Percentiles rank a stretch among this genome's conserved stretches.
phyloP scores from a whole-genome alignment of 2,888 invertebrate species.

The Gari tellinella region DNA sequence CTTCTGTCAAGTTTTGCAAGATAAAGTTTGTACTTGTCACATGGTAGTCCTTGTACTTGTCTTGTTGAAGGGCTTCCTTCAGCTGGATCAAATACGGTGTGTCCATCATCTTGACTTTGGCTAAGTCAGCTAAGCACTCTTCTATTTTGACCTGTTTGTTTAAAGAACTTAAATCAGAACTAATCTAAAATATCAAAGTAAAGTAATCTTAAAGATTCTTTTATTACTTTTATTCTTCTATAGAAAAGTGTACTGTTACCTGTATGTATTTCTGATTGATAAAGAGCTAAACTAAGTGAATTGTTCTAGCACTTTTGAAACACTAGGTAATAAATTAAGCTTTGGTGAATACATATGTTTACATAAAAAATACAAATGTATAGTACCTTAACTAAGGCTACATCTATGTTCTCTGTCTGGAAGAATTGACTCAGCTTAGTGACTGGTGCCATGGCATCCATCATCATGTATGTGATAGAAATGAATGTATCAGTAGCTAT shows the following conservation, averaged over 20 bases:
- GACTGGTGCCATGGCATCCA: constrained; percentile 54
- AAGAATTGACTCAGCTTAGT: constrained; percentile 48
- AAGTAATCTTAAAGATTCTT: no score
- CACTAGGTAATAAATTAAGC: no score
- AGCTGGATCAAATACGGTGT: constrained; percentile 10
- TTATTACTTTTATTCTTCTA: no score
- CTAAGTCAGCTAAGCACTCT: constrained; percentile 23
- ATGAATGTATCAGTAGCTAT: constrained; percentile 35
- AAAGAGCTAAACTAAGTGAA: no score
- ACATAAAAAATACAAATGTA: no score
- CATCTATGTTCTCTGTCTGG: constrained; percentile 54
- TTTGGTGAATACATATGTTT: no score
- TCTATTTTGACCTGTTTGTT: constrained; percentile 38
- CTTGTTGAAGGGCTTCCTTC: constrained; percentile 14
- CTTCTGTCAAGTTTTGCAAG: constrained; percentile 7
- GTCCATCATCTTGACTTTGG: constrained; percentile 21
- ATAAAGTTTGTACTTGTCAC: constrained; percentile 17
- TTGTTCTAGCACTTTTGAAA: no score
- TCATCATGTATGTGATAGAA: constrained; percentile 35
- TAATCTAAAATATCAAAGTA: no score
- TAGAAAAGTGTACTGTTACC: no score
- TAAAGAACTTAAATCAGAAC: no score
- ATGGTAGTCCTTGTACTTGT: constrained; percentile 24
- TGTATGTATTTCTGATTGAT: no score
- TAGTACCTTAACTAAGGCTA: constrained; percentile 42